Conservation (phyloP, 2,113 vertebrate species). For the Tretioscincus oriximinensis region DNA sequence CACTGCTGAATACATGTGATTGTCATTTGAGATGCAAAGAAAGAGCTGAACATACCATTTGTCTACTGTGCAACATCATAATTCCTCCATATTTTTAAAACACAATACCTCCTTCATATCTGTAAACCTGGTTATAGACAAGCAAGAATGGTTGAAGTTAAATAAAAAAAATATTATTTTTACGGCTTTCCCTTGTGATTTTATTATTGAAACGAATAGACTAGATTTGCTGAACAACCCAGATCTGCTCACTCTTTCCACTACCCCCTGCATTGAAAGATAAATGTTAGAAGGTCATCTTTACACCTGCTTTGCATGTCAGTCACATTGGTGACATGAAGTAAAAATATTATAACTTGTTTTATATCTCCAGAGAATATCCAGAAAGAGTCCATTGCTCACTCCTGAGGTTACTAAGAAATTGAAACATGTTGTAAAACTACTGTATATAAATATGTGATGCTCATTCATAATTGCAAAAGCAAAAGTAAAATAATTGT, state of each 20-base stretch:
- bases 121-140: slow-evolving; percentile 67
- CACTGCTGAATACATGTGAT: background rate
- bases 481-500: too few relatives aligned
- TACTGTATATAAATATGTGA: background rate
- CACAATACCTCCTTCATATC: slow-evolving; percentile 63
- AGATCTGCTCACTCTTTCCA: background rate
- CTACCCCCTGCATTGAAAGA: background rate
- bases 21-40: background rate
- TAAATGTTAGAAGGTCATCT: background rate
- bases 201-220: slow-evolving; percentile 42
- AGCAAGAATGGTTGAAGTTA: slow-evolving; percentile 53
- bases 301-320: background rate
- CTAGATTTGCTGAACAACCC: background rate
- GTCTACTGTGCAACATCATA: slow-evolving; percentile 67
- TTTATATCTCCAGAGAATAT: background rate
- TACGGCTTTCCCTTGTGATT: slow-evolving; percentile 65
- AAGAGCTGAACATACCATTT: slow-evolving; percentile 66
- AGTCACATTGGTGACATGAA: background rate
- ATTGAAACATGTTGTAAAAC: background rate
- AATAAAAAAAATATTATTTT: slow-evolving; percentile 72
- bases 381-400: background rate
- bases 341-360: background rate
- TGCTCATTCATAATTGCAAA: too few relatives aligned
- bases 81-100: slow-evolving; percentile 64
- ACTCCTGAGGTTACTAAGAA: too few relatives aligned